These are phyloP conservation scores for Drosophila micromelanica DNA, from an alignment of 1,140 invertebrate species.

Conservation along the genomic window DNA sequence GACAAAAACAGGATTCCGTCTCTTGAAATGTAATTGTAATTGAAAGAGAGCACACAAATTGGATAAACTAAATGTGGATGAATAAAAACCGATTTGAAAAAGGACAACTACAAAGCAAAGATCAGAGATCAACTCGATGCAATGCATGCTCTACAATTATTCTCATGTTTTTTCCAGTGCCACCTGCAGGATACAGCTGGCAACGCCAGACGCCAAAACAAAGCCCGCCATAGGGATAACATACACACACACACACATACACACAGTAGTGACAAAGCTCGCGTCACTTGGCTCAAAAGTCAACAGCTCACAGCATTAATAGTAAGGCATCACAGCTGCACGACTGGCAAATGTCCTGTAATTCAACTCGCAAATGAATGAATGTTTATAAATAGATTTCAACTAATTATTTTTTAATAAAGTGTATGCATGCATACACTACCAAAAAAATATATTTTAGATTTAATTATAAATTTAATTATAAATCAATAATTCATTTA, in stretches of 20 bases:
- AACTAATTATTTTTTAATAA: no score
- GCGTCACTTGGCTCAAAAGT: slow-evolving; percentile 28
- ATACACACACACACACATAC: not conserved
- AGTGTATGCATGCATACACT: no score
- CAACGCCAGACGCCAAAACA: slow-evolving; percentile 6
- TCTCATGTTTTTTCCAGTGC: not conserved
- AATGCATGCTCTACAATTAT: slow-evolving; percentile 1
- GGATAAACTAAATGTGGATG: not conserved
- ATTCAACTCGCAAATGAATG: not conserved
- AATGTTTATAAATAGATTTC: no score
- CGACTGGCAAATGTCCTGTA: slow-evolving; percentile 6
- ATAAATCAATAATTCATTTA: no score
- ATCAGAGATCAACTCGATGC: slow-evolving; percentile 7
- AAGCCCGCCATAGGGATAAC: slow-evolving; percentile 17
- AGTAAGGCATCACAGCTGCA: not conserved
- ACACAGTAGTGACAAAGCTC: not conserved
- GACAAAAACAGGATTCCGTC: not conserved
- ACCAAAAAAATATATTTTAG: no score
- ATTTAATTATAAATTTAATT: no score
- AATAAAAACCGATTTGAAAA: slow-evolving; percentile 3
- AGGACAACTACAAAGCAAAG: not conserved
- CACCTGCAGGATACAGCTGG: not conserved
- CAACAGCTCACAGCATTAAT: slow-evolving; percentile 25
- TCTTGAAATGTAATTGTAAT: slow-evolving; percentile 14
- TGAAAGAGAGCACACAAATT: slow-evolving; percentile 19